A percentile compares a stretch with the other conserved stretches of the same genome.
Conservation (phyloP, 1,140 invertebrate genomes). For the Eupeodes corollae region DNA sequence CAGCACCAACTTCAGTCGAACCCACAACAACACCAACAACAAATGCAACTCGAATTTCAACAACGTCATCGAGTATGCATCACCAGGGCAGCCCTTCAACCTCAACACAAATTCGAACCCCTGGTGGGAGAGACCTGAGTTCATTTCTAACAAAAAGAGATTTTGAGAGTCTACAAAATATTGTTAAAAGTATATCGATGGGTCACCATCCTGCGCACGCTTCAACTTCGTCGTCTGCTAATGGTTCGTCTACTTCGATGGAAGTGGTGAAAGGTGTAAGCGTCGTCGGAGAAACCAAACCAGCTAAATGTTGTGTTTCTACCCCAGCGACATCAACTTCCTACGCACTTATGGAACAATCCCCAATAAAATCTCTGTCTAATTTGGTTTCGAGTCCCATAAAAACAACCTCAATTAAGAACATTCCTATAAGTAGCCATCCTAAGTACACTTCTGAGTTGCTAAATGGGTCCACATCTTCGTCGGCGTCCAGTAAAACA, state of each 20-base stretch:
- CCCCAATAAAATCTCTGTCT: slow-evolving; percentile 49
- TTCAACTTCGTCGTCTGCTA: not conserved
- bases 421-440: slow-evolving; percentile 28
- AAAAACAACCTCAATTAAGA: slow-evolving; percentile 35
- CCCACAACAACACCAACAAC: too few relatives aligned
- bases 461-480: not conserved
- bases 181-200: slow-evolving; percentile 27
- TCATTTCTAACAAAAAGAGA: slow-evolving; percentile 41
- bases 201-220: slow-evolving; percentile 3
- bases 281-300: not conserved
- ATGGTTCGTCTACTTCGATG: not conserved
- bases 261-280: not conserved
- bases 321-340: slow-evolving; percentile 16
- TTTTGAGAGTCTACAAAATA: slow-evolving; percentile 44
- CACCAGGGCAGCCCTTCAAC: not conserved
- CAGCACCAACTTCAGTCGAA: too few relatives aligned
- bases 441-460: too few relatives aligned
- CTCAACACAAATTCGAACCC: slow-evolving; percentile 10
- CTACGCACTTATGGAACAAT: slow-evolving; percentile 39
- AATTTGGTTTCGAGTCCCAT: slow-evolving; percentile 49
- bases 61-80: too few relatives aligned
- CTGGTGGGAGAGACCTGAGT: slow-evolving; percentile 17
- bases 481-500: not conserved
- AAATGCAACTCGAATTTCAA: too few relatives aligned
- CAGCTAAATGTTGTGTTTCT: not conserved